Evolutionary conservation across 2,113 vertebrate species (phyloP).

Genomic region (Takifugu flavidus): DNA sequence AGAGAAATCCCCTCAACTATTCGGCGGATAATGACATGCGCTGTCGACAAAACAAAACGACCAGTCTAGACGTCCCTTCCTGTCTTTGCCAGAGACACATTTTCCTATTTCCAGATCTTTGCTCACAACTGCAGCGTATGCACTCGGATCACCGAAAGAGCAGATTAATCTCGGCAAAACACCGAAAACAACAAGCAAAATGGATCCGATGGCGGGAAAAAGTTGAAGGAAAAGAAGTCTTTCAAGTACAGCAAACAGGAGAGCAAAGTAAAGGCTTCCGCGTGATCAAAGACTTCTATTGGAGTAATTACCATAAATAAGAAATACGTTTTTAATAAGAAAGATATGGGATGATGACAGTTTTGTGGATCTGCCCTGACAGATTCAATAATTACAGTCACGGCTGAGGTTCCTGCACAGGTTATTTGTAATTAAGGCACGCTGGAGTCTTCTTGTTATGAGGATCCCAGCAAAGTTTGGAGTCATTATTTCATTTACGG

Average conservation of each 20-base stretch:
- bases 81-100: slow-evolving; percentile 34
- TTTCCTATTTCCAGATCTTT: slow-evolving; percentile 35
- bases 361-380: slow-evolving; percentile 46
- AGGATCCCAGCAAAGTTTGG: slow-evolving; percentile 35
- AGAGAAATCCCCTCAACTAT: slow-evolving; percentile 51
- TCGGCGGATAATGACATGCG: slow-evolving; percentile 60
- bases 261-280: slow-evolving; percentile 61
- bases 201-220: slow-evolving; percentile 18
- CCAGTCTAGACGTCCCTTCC: slow-evolving; percentile 63
- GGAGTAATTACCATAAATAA: slow-evolving; percentile 64
- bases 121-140: slow-evolving; percentile 21
- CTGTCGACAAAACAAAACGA: slow-evolving; percentile 63
- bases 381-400: slow-evolving; percentile 55
- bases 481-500: slow-evolving; percentile 41
- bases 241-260: slow-evolving; percentile 50
- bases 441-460: slow-evolving; percentile 44
- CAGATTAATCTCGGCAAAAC: slow-evolving; percentile 4
- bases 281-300: slow-evolving; percentile 62
- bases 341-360: slow-evolving; percentile 54
- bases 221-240: slow-evolving; percentile 11
- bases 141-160: slow-evolving; percentile 6
- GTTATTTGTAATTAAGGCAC: slow-evolving; percentile 53
- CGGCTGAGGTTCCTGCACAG: slow-evolving; percentile 20
- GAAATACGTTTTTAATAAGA: slow-evolving; percentile 44
- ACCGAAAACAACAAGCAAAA: neutral